phyloP scores from a whole-genome alignment of 2,888 invertebrate genomes.

The Alviniconcha strummeri region DNA sequence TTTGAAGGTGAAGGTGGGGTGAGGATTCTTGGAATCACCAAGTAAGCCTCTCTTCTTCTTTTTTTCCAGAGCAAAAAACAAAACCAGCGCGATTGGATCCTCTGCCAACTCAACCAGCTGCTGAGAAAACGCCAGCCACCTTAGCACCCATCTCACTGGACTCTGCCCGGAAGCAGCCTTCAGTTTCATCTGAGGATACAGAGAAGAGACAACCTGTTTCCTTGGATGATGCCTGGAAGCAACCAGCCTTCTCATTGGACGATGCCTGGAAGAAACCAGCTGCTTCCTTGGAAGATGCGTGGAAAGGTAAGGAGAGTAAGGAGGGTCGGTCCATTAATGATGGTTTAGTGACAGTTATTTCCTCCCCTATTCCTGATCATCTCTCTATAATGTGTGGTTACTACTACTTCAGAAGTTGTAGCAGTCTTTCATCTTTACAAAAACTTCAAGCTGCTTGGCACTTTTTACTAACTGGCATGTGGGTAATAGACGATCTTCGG shows the following conservation, averaged over 20 bases:
- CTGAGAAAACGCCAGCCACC: background rate
- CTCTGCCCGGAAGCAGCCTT: slow-evolving; percentile 50
- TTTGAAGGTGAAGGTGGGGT: too few species aligned
- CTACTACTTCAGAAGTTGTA: too few species aligned
- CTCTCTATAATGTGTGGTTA: too few species aligned
- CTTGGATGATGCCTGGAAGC: slow-evolving; percentile 55
- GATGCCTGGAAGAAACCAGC: slow-evolving; percentile 45
- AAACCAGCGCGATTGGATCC: slow-evolving; percentile 6
- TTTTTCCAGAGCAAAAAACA: background rate
- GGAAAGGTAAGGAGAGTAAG: slow-evolving; percentile 11
- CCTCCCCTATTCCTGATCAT: too few species aligned
- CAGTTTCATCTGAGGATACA: slow-evolving; percentile 1
- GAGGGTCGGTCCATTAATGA: too few species aligned
- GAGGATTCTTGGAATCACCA: too few species aligned
- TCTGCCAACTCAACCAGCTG: background rate
- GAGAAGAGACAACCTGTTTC: background rate
- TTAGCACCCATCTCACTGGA: slow-evolving; percentile 49
- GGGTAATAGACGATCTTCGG: too few species aligned
- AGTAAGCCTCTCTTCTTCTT: too few species aligned
- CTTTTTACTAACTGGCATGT: too few species aligned
- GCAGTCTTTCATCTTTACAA: too few species aligned
- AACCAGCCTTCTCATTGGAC: slow-evolving; percentile 43
- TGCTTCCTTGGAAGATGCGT: slow-evolving; percentile 11
- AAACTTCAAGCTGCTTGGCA: too few species aligned
- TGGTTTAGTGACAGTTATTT: too few species aligned